phyloP scores from a whole-genome alignment of 2,797 vertebrate genomes.

The Masticophis lateralis region DNA sequence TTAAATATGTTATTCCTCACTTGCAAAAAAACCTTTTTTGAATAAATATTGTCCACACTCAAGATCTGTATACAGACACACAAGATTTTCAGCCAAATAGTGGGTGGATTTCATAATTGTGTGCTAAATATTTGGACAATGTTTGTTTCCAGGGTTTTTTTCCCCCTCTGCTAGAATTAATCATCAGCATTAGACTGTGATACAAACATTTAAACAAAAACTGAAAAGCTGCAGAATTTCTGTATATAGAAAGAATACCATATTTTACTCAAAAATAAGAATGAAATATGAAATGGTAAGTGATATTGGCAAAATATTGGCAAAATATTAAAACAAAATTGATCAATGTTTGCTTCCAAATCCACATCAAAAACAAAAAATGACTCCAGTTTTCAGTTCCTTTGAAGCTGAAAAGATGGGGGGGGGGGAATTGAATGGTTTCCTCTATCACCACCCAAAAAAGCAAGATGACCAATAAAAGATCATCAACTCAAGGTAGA shows the following conservation, averaged over 20 bases:
- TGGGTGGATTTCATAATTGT: conserved; percentile 28
- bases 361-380: not conserved
- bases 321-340: not conserved
- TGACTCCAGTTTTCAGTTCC: not conserved
- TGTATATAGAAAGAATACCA: conserved; percentile 37
- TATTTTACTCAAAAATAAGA: conserved; percentile 31
- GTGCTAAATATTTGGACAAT: conserved; percentile 10
- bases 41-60: not conserved
- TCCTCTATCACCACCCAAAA: not conserved
- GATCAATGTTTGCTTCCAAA: not conserved
- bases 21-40: not conserved
- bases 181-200: conserved; percentile 38
- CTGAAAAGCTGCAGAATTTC: conserved; percentile 33
- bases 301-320: conserved; percentile 10
- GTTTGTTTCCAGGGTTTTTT: not conserved
- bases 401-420: not conserved
- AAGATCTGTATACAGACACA: not conserved
- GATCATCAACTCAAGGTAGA: not conserved
- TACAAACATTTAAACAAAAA: conserved; percentile 1
- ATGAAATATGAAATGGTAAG: conserved; percentile 9
- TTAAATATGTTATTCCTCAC: not conserved
- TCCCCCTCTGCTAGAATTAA: conserved; percentile 15
- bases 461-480: not conserved
- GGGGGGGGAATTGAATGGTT: not conserved
- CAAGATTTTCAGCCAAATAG: conserved; percentile 20